Evolutionary conservation across 2,113 vertebrate genomes (phyloP), one percentile per base, ranked within the genome.

Genomic region (Phylloscopus trochilus): DNA sequence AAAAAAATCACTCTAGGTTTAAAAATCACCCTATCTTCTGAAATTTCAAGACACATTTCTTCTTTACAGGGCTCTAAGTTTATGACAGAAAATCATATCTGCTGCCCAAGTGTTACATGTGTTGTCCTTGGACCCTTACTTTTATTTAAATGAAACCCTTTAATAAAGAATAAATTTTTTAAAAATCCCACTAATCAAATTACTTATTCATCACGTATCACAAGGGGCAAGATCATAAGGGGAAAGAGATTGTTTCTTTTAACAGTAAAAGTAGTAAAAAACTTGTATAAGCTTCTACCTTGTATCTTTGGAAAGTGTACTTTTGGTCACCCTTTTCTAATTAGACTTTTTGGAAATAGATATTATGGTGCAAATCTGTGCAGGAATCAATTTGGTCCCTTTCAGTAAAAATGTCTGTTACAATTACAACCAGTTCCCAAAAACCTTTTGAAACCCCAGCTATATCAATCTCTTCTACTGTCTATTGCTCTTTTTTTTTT

Each of bases 151-250:
- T 62, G 1, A 43, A 56, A 37, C 33, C 12, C 41, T 63, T 63
- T 56, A 43, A 33, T 18, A 74, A 10, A 37, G 13, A 7, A 37
- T 17, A 22, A 1, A 18, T 41, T 41, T 49, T 58, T 8, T 7
- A 5, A 1, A 21, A n/a, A 33, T 33, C 20, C 56, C 28, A n/a
- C 89, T 93, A 92, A 77, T 82, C 83, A 85, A 94, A 94, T 96
- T 86, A 92, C 44, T 91, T 95, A 77, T 93, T 80, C 46, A 93
- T 83, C 76, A 68, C 37, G 27, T 73, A 89, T 81, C 53, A 52
- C 56, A 93, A 96, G 90, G 76, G 37, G 27, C 67, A 96, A 92
- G 52, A 41, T 27, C 80, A 91, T 62, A 37, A 93, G 84, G 31
- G 35, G 33, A 88, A 92, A 95, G 62, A 3, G n/a, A 39, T 85